Conservation (phyloP, 2,113 vertebrate genomes). For the Turdus rufiventris region DNA sequence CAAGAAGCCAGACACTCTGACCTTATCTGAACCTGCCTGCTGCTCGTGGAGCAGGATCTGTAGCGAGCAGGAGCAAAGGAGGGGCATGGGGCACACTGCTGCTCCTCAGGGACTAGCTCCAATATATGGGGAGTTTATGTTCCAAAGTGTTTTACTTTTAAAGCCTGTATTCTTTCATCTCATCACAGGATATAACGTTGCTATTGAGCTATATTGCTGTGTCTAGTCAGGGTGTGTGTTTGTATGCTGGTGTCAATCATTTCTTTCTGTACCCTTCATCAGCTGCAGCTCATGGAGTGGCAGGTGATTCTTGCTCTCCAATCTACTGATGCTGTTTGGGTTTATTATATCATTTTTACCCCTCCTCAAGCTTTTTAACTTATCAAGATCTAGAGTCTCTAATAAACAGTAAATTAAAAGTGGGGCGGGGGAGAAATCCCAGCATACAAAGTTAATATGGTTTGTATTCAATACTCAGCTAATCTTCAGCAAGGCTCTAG, state of each 20-base stretch:
- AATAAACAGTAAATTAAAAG: slow-evolving; percentile 26
- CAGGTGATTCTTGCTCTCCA: slow-evolving; percentile 25
- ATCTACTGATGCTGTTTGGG: slow-evolving; percentile 36
- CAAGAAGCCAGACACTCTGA: slow-evolving; percentile 55
- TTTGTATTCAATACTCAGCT: neutral
- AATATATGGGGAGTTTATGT: slow-evolving; percentile 25
- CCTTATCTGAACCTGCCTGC: slow-evolving; percentile 63
- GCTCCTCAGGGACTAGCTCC: slow-evolving; percentile 28
- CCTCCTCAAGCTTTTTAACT: slow-evolving; percentile 24
- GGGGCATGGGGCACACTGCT: neutral
- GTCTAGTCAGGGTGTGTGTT: slow-evolving; percentile 55
- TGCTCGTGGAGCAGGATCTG: neutral
- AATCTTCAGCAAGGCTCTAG: slow-evolving; percentile 1
- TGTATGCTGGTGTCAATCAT: slow-evolving; percentile 53
- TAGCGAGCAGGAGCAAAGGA: neutral
- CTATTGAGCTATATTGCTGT: slow-evolving; percentile 50
- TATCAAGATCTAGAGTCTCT: slow-evolving; percentile 41
- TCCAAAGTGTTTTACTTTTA: slow-evolving; percentile 62
- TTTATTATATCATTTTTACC: slow-evolving; percentile 45
- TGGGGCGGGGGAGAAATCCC: neutral
- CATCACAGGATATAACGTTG: slow-evolving; percentile 46
- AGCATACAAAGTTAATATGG: neutral
- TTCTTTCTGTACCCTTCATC: slow-evolving; percentile 17
- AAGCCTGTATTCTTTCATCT: slow-evolving; percentile 54
- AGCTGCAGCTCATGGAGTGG: neutral